These are phyloP conservation scores for Sphinx pinastri DNA, from an alignment of 2,888 invertebrate genomes.

Conservation along the genomic window DNA sequence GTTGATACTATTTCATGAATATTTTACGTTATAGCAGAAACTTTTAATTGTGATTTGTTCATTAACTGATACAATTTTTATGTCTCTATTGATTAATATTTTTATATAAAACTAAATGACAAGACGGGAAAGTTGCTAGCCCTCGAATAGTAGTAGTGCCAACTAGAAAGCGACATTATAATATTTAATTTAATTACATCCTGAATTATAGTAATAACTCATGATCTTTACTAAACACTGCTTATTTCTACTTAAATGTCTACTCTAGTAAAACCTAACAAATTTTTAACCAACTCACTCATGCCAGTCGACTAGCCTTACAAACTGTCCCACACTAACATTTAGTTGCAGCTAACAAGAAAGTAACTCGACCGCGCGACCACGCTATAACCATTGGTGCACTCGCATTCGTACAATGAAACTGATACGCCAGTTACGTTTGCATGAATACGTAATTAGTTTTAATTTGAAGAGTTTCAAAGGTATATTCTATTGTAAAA, in stretches of 20 bases:
- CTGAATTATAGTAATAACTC: too few species aligned
- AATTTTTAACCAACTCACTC: neutral
- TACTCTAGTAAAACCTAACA: neutral
- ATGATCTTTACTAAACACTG: too few species aligned
- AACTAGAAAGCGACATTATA: too few species aligned
- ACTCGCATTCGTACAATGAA: conserved; percentile 30
- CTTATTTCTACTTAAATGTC: too few species aligned
- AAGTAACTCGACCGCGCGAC: conserved; percentile 62
- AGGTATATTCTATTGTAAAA: too few species aligned
- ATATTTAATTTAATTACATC: too few species aligned
- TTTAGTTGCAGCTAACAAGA: conserved; percentile 54
- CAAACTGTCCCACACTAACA: conserved; percentile 46
- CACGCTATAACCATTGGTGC: conserved; percentile 65
- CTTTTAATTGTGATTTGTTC: too few species aligned
- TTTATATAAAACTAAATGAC: too few species aligned
- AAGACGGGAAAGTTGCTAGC: too few species aligned
- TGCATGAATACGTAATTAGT: neutral
- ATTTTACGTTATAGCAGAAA: neutral
- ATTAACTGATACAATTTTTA: too few species aligned
- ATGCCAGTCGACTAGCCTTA: conserved; percentile 33
- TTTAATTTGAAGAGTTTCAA: neutral
- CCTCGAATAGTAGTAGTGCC: too few species aligned
- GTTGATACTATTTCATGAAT: neutral
- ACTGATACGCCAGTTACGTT: neutral
- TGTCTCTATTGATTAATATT: too few species aligned